A percentile compares a stretch with the other conserved stretches of the same genome.
Evolutionary conservation across 2,888 invertebrate genomes (phyloP).

Genomic region (Adelphocoris suturalis): DNA sequence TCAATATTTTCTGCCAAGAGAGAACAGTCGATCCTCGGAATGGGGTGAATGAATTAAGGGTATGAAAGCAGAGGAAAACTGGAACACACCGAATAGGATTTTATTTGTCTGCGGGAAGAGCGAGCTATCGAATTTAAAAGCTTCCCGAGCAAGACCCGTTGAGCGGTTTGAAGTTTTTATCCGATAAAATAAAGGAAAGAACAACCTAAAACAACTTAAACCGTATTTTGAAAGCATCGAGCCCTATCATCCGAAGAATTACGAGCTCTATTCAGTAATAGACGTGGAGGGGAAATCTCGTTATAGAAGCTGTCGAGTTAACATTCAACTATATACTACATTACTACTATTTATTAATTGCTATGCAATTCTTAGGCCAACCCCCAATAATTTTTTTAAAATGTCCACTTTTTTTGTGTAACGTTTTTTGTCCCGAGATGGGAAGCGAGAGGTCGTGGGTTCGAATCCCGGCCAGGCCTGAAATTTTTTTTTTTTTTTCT

Average conservation of each 20-base stretch:
- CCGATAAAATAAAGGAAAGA: conserved; percentile 11
- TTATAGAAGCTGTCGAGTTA: no score
- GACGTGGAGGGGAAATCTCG: no score
- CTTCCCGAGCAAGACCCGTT: neutral
- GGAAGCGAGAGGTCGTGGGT: no score
- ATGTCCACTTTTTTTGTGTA: no score
- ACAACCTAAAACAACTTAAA: neutral
- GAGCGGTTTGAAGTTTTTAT: conserved; percentile 1
- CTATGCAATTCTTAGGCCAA: no score
- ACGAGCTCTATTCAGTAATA: neutral
- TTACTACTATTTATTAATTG: no score
- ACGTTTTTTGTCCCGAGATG: no score
- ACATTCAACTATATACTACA: no score
- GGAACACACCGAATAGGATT: neutral
- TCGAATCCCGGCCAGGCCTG: no score
- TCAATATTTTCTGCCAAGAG: neutral
- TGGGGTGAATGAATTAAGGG: neutral
- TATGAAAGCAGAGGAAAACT: neutral
- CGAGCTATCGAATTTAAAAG: conserved; percentile 33
- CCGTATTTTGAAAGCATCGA: neutral
- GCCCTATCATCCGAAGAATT: neutral
- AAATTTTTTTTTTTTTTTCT: no score
- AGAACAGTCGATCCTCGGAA: neutral
- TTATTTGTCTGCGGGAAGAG: conserved; percentile 7
- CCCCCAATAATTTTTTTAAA: no score